A percentile compares a stretch with the other conserved stretches of the same genome.
phyloP scores from a whole-genome alignment of 2,113 vertebrate species.

The Brachyistius frenatus region DNA sequence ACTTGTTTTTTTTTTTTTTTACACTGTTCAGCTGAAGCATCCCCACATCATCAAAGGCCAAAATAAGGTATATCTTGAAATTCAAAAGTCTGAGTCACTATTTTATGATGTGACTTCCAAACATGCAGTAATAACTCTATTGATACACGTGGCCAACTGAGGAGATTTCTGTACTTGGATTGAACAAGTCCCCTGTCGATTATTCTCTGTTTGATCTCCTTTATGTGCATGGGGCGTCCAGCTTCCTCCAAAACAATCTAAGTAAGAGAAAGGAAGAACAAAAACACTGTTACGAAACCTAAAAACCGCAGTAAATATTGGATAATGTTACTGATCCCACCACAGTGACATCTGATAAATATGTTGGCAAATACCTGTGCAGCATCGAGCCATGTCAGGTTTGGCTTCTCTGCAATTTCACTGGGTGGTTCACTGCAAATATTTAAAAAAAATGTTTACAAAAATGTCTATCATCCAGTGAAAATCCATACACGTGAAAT shows the following conservation, averaged over 20 bases:
- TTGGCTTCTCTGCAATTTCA: conserved; percentile 86
- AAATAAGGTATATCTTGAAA: not conserved
- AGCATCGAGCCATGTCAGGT: conserved; percentile 88
- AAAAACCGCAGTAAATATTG: not conserved
- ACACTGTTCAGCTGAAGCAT: not conserved
- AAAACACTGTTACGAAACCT: not conserved
- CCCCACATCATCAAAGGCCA: not conserved
- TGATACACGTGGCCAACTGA: not conserved
- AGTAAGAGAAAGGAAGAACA: not conserved
- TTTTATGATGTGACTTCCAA: not conserved
- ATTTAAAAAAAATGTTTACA: not conserved
- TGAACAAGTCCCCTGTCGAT: conserved; percentile 87
- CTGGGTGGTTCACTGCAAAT: conserved; percentile 77
- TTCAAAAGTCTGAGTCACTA: not conserved
- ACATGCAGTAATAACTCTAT: not conserved
- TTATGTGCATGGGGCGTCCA: conserved; percentile 88
- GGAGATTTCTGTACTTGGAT: conserved; percentile 80
- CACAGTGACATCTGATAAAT: not conserved
- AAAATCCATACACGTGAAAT: no score
- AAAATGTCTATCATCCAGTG: no score
- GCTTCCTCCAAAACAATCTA: conserved; percentile 87
- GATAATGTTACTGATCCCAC: not conserved
- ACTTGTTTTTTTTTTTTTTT: no score
- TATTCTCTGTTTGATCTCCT: conserved; percentile 88
- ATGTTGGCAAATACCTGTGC: conserved; percentile 80